phyloP scores from a whole-genome alignment of 2,113 vertebrate genomes.

The Notothenia coriiceps region DNA sequence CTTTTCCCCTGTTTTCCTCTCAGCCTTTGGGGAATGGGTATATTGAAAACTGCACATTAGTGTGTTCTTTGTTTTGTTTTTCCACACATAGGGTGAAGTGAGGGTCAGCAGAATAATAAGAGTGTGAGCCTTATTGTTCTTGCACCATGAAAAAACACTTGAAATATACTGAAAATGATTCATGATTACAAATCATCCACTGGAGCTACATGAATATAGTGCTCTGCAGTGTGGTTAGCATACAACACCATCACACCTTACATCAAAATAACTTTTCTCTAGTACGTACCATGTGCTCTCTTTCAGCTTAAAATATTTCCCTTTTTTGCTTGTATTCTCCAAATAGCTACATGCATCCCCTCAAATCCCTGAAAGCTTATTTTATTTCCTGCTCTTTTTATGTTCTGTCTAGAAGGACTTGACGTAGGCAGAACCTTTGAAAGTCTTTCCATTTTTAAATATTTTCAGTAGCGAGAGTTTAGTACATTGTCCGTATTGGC shows the following conservation, averaged over 20 bases:
- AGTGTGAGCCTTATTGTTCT: neutral
- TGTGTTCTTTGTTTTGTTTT: neutral
- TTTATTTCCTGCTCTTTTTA: neutral
- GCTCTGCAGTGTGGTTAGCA: neutral
- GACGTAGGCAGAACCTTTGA: neutral
- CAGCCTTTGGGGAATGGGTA: neutral
- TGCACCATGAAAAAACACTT: neutral
- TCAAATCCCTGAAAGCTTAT: neutral
- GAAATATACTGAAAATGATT: neutral
- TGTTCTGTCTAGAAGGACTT: neutral
- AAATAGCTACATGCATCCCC: neutral
- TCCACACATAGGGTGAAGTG: neutral
- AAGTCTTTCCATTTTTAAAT: neutral
- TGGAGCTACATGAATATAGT: neutral
- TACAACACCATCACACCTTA: neutral
- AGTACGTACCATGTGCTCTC: too few relatives aligned
- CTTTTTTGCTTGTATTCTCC: neutral
- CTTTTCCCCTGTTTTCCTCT: neutral
- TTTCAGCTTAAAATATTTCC: neutral
- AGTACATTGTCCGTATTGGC: neutral
- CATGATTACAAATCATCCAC: neutral
- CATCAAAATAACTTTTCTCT: neutral
- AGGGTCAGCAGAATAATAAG: neutral
- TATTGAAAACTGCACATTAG: slow-evolving; percentile 7
- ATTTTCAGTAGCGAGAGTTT: neutral